Conservation (phyloP, 2,797 vertebrate genomes). For the Sebastes nivosus region DNA sequence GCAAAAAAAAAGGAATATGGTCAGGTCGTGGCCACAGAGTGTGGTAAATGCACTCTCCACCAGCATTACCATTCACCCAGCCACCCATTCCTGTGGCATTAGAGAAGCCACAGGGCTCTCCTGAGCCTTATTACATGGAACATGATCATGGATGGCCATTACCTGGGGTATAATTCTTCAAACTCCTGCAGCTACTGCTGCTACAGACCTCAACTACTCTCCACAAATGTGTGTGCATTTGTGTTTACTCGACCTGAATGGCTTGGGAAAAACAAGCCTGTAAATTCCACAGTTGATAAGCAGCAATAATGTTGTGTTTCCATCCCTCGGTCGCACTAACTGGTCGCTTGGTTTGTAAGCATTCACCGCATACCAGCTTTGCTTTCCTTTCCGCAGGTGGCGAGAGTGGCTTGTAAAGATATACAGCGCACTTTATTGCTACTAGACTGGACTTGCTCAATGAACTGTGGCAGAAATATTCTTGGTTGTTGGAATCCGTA, state of each 20-base stretch:
- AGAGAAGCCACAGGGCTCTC: slow-evolving; percentile 50
- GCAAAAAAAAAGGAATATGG: slow-evolving; percentile 27
- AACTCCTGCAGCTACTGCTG: neutral
- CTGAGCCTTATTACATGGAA: slow-evolving; percentile 49
- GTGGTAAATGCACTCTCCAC: slow-evolving; percentile 43
- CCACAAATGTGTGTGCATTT: slow-evolving; percentile 18
- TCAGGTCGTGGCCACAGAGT: slow-evolving; percentile 32
- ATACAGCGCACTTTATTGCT: slow-evolving; percentile 34
- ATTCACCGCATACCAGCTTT: slow-evolving; percentile 33
- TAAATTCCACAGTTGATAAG: slow-evolving; percentile 67
- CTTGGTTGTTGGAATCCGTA: slow-evolving; percentile 17
- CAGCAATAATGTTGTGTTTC: slow-evolving; percentile 47
- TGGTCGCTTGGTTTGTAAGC: slow-evolving; percentile 23
- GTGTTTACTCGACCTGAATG: slow-evolving; percentile 44
- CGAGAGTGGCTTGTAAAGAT: slow-evolving; percentile 30
- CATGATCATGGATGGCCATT: slow-evolving; percentile 29
- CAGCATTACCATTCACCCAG: slow-evolving; percentile 41
- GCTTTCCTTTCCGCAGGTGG: slow-evolving; percentile 42
- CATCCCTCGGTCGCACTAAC: slow-evolving; percentile 3
- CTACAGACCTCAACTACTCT: slow-evolving; percentile 31
- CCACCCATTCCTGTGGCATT: slow-evolving; percentile 51
- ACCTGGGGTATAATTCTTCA: slow-evolving; percentile 47
- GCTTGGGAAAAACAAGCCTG: slow-evolving; percentile 43
- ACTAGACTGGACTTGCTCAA: slow-evolving; percentile 32
- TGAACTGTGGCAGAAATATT: slow-evolving; percentile 38